These are phyloP conservation scores for Acanthurus leucopareius DNA, from an alignment of 2,797 vertebrate genomes.

Conservation along the genomic window DNA sequence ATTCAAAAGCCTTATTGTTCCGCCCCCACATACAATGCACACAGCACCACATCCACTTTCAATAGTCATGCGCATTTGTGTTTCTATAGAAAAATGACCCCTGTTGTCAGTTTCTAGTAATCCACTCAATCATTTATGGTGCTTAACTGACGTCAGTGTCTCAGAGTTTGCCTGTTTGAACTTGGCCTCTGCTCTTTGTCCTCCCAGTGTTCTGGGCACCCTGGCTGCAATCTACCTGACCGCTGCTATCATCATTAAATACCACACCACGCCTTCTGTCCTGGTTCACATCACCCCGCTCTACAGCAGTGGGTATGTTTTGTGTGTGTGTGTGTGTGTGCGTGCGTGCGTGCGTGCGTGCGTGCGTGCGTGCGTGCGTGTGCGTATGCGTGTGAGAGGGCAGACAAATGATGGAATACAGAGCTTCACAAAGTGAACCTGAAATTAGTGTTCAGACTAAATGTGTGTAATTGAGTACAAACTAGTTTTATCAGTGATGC, in stretches of 20 bases:
- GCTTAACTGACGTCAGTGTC: background rate
- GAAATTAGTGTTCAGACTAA: background rate
- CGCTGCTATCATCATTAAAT: constrained; percentile 88
- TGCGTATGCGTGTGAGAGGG: background rate
- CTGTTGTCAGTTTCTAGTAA: constrained; percentile 9
- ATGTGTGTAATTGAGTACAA: background rate
- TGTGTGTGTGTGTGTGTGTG: too few relatives aligned
- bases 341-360: background rate
- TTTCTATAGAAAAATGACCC: background rate
- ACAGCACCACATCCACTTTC: too few relatives aligned
- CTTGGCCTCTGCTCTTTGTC: constrained; percentile 16
- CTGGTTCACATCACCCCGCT: constrained; percentile 50
- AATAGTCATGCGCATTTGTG: too few relatives aligned
- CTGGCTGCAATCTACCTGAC: constrained; percentile 93
- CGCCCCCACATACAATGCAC: too few relatives aligned
- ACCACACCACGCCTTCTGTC: constrained; percentile 82
- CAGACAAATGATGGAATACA: background rate
- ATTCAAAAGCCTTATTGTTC: too few relatives aligned
- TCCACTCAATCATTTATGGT: constrained; percentile 1
- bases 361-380: background rate
- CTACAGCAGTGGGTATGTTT: constrained; percentile 82
- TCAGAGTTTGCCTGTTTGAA: constrained; percentile 28
- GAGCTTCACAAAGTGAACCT: background rate
- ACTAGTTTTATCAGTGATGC: background rate
- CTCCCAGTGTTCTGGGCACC: constrained; percentile 90